Percentiles rank a stretch among this genome's conserved stretches.
phyloP scores from a whole-genome alignment of 2,797 vertebrate species.

The Hirundo rustica region DNA sequence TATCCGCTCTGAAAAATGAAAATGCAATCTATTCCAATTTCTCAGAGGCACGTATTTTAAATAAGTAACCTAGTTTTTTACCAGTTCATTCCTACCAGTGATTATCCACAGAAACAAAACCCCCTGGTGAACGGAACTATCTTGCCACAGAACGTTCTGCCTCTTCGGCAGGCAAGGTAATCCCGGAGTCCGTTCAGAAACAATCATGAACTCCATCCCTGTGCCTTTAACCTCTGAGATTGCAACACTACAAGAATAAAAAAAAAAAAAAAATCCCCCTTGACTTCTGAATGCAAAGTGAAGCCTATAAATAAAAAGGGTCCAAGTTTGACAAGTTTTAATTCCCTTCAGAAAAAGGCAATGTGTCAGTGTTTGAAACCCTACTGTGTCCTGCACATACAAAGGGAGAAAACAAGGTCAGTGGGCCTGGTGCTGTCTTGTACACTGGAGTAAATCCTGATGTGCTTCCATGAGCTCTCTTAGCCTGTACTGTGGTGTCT shows the following conservation, averaged over 20 bases:
- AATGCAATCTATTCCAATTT: background rate
- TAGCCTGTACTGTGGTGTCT: background rate
- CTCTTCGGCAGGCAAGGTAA: background rate
- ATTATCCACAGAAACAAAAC: background rate
- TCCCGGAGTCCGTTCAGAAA: background rate
- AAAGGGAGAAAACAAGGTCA: background rate
- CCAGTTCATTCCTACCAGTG: background rate
- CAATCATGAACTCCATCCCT: background rate
- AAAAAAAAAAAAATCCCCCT: background rate
- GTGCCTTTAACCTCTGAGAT: background rate
- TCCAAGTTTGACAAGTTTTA: background rate
- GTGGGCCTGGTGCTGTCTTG: background rate
- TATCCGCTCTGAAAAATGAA: background rate
- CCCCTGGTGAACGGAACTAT: background rate
- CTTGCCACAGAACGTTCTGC: background rate
- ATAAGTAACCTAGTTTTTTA: background rate
- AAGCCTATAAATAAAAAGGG: constrained; percentile 24
- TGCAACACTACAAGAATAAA: background rate
- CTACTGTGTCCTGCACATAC: background rate
- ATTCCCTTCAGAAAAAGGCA: background rate
- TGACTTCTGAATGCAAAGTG: background rate
- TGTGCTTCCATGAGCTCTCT: background rate
- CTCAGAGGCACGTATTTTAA: background rate
- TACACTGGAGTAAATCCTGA: background rate
- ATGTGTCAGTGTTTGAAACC: background rate